Conservation (phyloP, 2,888 invertebrate genomes). For the Acheta domesticus region DNA sequence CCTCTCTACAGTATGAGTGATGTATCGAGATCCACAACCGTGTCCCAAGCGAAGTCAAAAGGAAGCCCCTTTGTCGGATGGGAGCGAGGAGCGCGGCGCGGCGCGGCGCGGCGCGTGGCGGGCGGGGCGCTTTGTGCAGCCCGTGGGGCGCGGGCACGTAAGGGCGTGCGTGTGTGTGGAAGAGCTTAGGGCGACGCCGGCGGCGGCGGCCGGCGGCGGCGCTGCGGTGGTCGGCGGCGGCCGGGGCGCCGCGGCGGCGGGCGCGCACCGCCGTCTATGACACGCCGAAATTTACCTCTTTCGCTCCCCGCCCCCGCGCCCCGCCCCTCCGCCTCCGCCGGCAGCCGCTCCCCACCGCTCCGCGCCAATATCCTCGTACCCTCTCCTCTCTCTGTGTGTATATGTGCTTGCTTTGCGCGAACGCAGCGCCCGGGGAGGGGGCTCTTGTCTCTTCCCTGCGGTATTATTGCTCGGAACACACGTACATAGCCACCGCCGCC, state of each 20-base stretch:
- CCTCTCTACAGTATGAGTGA: too few relatives aligned
- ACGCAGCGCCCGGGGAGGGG: not conserved
- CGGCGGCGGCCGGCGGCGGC: slow-evolving; percentile 18
- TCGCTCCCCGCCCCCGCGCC: not conserved
- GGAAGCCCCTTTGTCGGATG: too few relatives aligned
- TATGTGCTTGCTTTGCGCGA: not conserved
- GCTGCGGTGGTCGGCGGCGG: not conserved
- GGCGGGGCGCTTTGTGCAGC: too few relatives aligned
- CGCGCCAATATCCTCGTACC: not conserved
- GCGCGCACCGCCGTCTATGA: not conserved
- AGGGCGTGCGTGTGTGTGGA: slow-evolving; percentile 9
- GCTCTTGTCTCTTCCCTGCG: not conserved
- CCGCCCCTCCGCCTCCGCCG: not conserved
- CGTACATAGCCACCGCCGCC: not conserved
- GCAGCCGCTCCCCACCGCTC: not conserved
- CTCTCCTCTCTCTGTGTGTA: slow-evolving; percentile 18
- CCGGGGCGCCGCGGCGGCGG: not conserved
- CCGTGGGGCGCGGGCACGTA: not conserved
- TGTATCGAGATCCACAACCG: too few relatives aligned
- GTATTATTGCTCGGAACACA: slow-evolving; percentile 3
- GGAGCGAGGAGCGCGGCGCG: too few relatives aligned
- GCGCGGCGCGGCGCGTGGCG: too few relatives aligned
- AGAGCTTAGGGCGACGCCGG: not conserved
- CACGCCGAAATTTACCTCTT: slow-evolving; percentile 18
- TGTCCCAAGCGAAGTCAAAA: too few relatives aligned